Base-by-base conservation (phyloP, 2,113 vertebrate genomes). In the Petrocephalus microphthalmus region DNA sequence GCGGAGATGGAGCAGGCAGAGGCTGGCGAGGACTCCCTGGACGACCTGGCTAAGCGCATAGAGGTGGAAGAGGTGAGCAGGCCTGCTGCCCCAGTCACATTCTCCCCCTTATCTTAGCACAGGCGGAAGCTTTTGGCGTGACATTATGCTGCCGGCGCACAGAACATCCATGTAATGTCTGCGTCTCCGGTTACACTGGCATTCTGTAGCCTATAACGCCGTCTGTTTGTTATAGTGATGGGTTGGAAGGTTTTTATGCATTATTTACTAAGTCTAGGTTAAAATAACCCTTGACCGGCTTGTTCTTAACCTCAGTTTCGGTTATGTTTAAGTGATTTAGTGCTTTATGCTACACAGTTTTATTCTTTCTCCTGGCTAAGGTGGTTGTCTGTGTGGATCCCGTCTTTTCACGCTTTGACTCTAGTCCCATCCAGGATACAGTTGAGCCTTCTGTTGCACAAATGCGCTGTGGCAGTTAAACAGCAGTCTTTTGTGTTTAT, bases 31-130 rank as follows among this genome's bases (percentile, higher is more conserved):
- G 95, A 96, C 87, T 97, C 97, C 78, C 97, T 97, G 54, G 97
- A 98, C 90, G 97, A 98, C 90, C 95, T 98, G 91, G 97, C 95
- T 90, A 97, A 96, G 89, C 96, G 96, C 91, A 98, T 97, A 93
- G 92, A 96, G 93, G 94, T 96, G 88, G 96, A 97, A 71, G 97
- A 97, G 97, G 98, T 99, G 95, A 96, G 90, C 90, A 88, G 47
- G 67, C 17, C 71, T 19, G 10, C 25, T 1, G n/a, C 25, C n/a
- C 54, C 45, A 3, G 33, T 42, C 20, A 49, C 25, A 15, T 37
- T 85, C 29, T 25, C 20, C n/a, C n/a, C 7, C 45, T 15, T 52
- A 51, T 84, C 17, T 1, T 52, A 29, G 7, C 45, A n/a, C 49
- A 29, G 47, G 47, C 81, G 2, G 45, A 4, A 83, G 19, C 25